Conservation (phyloP, 2,888 invertebrate species). For the Holacanthella duospinosa region DNA sequence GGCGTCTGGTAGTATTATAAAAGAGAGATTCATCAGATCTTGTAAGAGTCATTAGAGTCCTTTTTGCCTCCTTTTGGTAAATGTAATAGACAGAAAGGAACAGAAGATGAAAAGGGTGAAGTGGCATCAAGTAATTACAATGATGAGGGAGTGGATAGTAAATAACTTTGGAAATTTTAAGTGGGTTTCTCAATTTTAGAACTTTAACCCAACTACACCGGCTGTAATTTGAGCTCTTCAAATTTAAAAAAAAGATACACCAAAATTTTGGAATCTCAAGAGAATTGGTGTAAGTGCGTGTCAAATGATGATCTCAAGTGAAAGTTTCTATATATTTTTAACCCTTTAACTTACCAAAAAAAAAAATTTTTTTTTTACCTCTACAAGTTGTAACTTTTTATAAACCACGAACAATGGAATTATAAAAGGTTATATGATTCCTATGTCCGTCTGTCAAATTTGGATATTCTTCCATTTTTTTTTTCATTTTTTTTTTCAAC, state of each 20-base stretch:
- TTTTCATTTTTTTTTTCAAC: too few species aligned
- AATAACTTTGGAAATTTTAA: background rate
- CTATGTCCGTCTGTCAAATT: too few species aligned
- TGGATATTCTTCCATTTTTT: too few species aligned
- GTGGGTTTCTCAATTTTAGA: background rate
- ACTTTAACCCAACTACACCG: background rate
- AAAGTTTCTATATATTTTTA: too few species aligned
- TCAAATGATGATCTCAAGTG: too few species aligned
- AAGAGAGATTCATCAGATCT: background rate
- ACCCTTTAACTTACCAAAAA: too few species aligned
- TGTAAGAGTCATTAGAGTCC: background rate
- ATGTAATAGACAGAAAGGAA: background rate
- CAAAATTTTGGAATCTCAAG: background rate
- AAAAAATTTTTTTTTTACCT: too few species aligned
- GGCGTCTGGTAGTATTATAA: background rate
- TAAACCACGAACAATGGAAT: too few species aligned
- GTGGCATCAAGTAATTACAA: conserved; percentile 3
- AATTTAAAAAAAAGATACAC: background rate
- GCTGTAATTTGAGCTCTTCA: background rate
- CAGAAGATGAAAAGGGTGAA: background rate
- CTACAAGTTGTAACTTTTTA: too few species aligned
- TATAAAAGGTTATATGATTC: too few species aligned
- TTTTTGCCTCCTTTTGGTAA: background rate
- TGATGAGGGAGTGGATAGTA: background rate
- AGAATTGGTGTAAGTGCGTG: background rate